Evolutionary conservation across 2,113 vertebrate genomes (phyloP).

Genomic region (Peromyscus leucopus): DNA sequence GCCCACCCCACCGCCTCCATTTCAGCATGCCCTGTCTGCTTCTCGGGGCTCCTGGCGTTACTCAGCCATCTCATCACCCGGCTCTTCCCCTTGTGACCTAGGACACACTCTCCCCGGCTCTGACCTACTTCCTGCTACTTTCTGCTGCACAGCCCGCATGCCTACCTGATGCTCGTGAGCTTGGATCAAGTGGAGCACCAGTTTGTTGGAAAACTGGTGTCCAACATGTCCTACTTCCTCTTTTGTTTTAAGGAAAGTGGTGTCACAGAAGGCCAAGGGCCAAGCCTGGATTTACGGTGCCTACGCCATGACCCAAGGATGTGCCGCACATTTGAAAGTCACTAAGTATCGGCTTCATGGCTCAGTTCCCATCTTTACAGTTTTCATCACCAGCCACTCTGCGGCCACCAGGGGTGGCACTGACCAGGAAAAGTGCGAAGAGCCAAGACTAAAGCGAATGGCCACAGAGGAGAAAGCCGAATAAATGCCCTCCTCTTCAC

Average conservation of each 20-base stretch:
- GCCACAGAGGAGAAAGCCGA: neutral
- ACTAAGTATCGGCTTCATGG: neutral
- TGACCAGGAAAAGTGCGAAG: neutral
- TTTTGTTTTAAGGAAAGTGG: neutral
- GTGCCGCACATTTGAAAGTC: neutral
- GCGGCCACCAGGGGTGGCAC: neutral
- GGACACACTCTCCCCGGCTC: neutral
- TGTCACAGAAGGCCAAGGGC: neutral
- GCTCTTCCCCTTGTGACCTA: neutral
- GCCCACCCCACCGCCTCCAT: neutral
- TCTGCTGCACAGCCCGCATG: neutral
- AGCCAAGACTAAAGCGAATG: neutral
- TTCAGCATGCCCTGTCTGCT: neutral
- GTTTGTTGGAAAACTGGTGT: neutral
- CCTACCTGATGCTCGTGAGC: neutral
- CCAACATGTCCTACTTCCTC: neutral
- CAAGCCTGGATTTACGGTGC: neutral
- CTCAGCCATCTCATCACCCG: neutral
- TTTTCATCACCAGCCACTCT: neutral
- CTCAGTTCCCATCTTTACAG: neutral
- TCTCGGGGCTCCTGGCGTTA: neutral
- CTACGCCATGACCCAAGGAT: neutral
- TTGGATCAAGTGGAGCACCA: neutral
- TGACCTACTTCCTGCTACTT: no score
- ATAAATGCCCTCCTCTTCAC: neutral